These are phyloP conservation scores for Leuciscus idus DNA, from an alignment of 2,113 vertebrate genomes.

Conservation along the genomic window DNA sequence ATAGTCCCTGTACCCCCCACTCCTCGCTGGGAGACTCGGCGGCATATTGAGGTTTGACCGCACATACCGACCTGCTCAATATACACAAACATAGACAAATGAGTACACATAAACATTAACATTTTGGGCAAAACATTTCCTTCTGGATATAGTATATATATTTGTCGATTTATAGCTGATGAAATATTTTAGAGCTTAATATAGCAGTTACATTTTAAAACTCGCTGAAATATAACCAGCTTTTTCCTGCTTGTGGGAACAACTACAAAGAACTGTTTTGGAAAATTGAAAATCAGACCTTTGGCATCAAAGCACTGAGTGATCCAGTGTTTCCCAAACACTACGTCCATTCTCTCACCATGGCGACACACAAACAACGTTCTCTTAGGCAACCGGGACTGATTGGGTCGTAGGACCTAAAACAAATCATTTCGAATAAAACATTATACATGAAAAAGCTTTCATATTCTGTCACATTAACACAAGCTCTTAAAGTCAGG, in stretches of 20 bases:
- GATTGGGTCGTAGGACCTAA: constrained; percentile 82
- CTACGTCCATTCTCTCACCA: constrained; percentile 97
- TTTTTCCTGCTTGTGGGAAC: not conserved
- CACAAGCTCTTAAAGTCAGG: no score
- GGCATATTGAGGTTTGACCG: constrained; percentile 98
- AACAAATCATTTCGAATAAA: not conserved
- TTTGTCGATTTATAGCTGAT: not conserved
- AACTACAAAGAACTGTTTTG: not conserved
- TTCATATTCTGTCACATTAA: not conserved
- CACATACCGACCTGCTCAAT: constrained; percentile 84
- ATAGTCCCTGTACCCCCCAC: constrained; percentile 88
- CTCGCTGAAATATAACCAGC: not conserved
- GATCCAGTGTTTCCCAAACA: constrained; percentile 98
- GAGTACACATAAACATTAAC: not conserved
- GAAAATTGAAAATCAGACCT: constrained; percentile 76
- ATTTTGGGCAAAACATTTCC: not conserved
- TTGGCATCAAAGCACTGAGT: constrained; percentile 97
- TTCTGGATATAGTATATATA: not conserved
- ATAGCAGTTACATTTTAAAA: not conserved
- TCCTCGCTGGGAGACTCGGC: constrained; percentile 85
- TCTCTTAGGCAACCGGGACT: constrained; percentile 83
- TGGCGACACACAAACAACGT: constrained; percentile 96
- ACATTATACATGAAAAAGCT: not conserved
- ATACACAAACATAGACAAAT: not conserved
- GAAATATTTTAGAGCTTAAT: not conserved